Base-by-base conservation (phyloP, 2,888 invertebrate genomes). In the Melitaea athalia region DNA sequence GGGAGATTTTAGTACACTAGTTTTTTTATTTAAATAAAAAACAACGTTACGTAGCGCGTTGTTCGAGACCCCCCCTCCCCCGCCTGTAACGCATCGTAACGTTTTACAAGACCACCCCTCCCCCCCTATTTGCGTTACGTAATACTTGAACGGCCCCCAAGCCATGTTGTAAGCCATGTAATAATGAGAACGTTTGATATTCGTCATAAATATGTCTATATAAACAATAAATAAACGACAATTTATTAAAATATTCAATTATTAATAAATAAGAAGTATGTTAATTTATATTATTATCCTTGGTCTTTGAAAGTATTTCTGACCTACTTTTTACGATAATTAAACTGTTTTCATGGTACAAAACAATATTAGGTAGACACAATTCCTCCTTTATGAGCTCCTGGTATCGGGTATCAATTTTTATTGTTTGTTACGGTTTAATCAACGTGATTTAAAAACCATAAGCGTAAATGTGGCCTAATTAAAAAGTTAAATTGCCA, bases 281-380 rank as follows among this genome's bases (percentile, higher is more conserved):
- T 49, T 59, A 61, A 53, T 33, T 53, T 45, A 49, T 31, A 55
- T 62, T 31, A 55, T 62, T 63, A 62, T 50, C 67, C 63, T 67
- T 67, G 67, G 67, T 24, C 67, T 67, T 67, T 63, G 67, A 67
- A 67, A 67, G 67, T 62, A 31, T 59, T 67, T 15, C 42, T 63
- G 63, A 42, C 67, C 67, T 63, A 67, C 67, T 67, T 67, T 57
- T 45, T 53, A 50, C 17, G 55, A 38, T 61, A 24, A 24, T 3
- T 2, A 43, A 47, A 8, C 33, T 7, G 52, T 3, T 55, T 38
- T 33, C 14, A 55, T 38, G 38, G 31, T 49, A n/a, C 6, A 5
- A n/a, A n/a, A 6, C n/a, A n/a, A 49, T 24, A 24, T 38, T 49
- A 49, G 14, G n/a, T 45, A n/a, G 5, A n/a, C n/a, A 49, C 4